phyloP scores from a whole-genome alignment of 1,140 invertebrate species.

The Planococcus citri region DNA sequence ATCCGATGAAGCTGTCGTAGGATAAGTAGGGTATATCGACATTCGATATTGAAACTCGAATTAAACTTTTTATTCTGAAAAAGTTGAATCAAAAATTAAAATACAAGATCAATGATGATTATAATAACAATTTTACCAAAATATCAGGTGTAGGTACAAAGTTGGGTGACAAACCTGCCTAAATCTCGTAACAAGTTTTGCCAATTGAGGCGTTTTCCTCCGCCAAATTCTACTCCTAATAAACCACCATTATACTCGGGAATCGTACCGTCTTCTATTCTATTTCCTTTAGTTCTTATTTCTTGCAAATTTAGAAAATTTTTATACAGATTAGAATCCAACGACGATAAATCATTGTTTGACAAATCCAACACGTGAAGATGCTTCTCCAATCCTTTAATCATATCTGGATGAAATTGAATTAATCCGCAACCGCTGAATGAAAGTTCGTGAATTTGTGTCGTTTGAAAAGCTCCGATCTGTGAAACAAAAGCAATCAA shows the following conservation, averaged over 20 bases:
- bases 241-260: not conserved
- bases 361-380: slow-evolving; percentile 66
- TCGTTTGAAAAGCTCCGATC: slow-evolving; percentile 65
- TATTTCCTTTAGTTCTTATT: not conserved
- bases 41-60: slow-evolving; percentile 55
- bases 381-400: slow-evolving; percentile 62
- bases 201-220: not conserved
- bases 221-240: not conserved
- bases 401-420: slow-evolving; percentile 56
- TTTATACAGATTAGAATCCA: not conserved
- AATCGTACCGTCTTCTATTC: not conserved
- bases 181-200: not conserved
- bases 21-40: slow-evolving; percentile 47
- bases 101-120: too few species aligned
- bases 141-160: too few species aligned
- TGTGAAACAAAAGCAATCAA: too few species aligned
- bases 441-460: slow-evolving; percentile 63
- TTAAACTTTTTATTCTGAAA: slow-evolving; percentile 59
- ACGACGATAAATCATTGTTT: slow-evolving; percentile 57
- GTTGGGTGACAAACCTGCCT: not conserved
- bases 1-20: slow-evolving; percentile 62
- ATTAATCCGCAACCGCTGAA: slow-evolving; percentile 61
- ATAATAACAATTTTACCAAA: too few species aligned
- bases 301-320: not conserved
- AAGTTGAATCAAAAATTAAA: too few species aligned